Base-by-base conservation (phyloP, 1,140 invertebrate genomes). In the Plectus sambesii region DNA sequence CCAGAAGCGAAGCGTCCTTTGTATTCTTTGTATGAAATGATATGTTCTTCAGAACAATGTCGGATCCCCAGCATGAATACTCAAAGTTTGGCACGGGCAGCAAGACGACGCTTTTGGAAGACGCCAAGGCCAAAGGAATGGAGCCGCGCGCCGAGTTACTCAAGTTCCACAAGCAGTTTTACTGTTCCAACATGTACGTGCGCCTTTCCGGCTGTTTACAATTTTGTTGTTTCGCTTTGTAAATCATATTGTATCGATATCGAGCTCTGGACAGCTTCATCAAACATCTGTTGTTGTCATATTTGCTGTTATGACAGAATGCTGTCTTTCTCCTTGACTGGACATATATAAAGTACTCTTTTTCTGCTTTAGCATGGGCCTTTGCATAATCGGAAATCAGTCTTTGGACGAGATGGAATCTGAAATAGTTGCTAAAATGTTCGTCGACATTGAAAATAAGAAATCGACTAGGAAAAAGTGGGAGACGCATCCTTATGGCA, bases 161-260 rank as follows among this genome's bases (percentile, higher is more conserved):
- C 0, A 80, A 88, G 57, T 98, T 96, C 71, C 86, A 97, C 74
- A 71, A 80, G 3, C 75, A 81, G 42, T 89, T 82, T 81, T 98
- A 98, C 73, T 97, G 89, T 0, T 77, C 89, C 0, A 81, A 90
- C 62, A 81, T 94, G 55, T 56, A 22, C 42, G 54, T 56, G 43
- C 23, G 12, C 43, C 3, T 12, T 1, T 40, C n/a, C n/a, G n/a
- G n/a, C n/a, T n/a, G n/a, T n/a, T n/a, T n/a, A n/a, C n/a, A n/a
- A n/a, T n/a, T n/a, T n/a, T 29, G 15, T 29, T n/a, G 12, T 12
- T 41, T 41, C 23, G 12, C 23, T n/a, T 12, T 41, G n/a, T 12
- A 41, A 12, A 41, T 24, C 1, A 15, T 29, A 29, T 41, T 12
- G 17, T 33, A 17, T 52, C n/a, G 35, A 12, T 15, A 41, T 41